Evolutionary conservation across 1,140 invertebrate species (phyloP).

Genomic region (Oncopeltus fasciatus): DNA sequence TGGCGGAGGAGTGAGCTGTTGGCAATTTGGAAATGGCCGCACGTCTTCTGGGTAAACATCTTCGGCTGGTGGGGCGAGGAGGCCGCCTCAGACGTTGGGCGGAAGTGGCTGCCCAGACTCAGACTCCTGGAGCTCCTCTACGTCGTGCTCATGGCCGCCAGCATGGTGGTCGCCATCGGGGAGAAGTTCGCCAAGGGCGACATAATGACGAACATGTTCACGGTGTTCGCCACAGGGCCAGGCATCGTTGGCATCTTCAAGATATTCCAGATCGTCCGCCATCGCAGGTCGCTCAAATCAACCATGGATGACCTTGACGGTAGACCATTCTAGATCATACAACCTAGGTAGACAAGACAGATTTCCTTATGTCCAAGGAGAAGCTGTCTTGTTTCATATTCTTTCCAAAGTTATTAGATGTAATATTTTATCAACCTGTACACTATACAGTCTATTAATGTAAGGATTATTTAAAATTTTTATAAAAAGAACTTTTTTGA

Average conservation of each 20-base stretch:
- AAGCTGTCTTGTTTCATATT: no score
- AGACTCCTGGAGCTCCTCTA: neutral
- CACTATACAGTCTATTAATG: no score
- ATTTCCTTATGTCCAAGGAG: no score
- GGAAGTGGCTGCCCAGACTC: neutral
- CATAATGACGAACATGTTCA: neutral
- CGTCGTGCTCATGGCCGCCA: neutral
- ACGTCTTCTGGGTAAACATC: slow-evolving; percentile 1
- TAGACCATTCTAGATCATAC: no score
- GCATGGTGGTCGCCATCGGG: neutral
- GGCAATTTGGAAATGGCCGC: neutral
- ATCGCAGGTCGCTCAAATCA: neutral
- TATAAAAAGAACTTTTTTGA: no score
- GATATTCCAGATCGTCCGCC: neutral
- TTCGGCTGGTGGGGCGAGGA: neutral
- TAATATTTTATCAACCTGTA: no score
- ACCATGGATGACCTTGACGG: neutral
- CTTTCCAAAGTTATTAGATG: no score
- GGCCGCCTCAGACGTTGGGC: neutral
- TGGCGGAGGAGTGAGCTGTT: neutral
- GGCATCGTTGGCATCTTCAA: neutral
- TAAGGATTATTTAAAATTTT: no score
- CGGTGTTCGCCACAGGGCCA: neutral
- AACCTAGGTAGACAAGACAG: no score
- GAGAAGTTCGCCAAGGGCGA: neutral